phyloP scores from a whole-genome alignment of 2,113 vertebrate species.

The Hymenochirus boettgeri region DNA sequence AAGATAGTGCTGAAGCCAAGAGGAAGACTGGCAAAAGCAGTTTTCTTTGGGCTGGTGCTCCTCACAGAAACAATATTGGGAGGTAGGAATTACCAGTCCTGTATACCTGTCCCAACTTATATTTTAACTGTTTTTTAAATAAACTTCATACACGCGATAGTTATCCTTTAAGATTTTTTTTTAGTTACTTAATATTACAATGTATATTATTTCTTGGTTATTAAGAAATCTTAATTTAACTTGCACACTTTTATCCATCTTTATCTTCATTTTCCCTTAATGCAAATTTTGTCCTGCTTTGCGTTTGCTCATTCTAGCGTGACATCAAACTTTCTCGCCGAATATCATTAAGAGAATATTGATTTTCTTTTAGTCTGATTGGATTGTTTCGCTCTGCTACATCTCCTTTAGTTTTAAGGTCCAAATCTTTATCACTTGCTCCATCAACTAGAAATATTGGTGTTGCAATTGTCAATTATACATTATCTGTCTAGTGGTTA shows the following conservation, averaged over 20 bases:
- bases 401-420: slow-evolving; percentile 4
- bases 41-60: no score
- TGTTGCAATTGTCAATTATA: slow-evolving; percentile 14
- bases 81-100: no score
- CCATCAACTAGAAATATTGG: slow-evolving; percentile 18
- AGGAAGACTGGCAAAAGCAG: no score
- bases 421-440: slow-evolving; percentile 10
- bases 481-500: neutral
- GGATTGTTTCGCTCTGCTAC: slow-evolving; percentile 1
- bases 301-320: slow-evolving; percentile 8
- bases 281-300: slow-evolving; percentile 1
- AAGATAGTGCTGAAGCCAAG: no score
- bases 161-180: no score
- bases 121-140: no score
- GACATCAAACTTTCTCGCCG: slow-evolving; percentile 6
- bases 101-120: no score
- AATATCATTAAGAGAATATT: slow-evolving; percentile 21
- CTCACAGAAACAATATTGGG: no score
- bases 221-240: neutral
- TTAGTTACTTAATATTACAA: no score
- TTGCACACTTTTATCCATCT: neutral
- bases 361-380: slow-evolving; percentile 8
- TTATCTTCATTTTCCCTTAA: neutral
- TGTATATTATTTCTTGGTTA: neutral
- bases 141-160: no score